These are phyloP conservation scores for Sebastes oblongus DNA, from an alignment of 2,797 vertebrate species.

Conservation along the genomic window DNA sequence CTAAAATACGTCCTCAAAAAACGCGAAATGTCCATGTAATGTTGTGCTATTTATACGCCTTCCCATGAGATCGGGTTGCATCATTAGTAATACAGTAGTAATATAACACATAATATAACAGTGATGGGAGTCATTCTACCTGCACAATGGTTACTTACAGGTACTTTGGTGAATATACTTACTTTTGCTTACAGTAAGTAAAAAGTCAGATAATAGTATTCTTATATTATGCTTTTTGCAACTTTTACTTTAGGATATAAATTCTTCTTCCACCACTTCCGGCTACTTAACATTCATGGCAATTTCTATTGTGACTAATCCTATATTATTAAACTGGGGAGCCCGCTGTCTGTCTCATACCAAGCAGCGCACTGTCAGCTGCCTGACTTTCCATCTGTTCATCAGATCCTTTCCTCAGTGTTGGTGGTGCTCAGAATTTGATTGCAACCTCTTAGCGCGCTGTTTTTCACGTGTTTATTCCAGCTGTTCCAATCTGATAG, in stretches of 20 bases:
- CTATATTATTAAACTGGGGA: slow-evolving; percentile 56
- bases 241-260: slow-evolving; percentile 17
- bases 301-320: slow-evolving; percentile 60
- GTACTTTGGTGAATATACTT: neutral
- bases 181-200: neutral
- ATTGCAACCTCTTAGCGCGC: slow-evolving; percentile 58
- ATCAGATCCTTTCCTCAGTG: slow-evolving; percentile 48
- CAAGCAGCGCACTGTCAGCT: slow-evolving; percentile 27
- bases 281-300: slow-evolving; percentile 63
- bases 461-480: slow-evolving; percentile 56
- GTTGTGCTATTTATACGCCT: no score
- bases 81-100: neutral
- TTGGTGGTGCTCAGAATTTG: slow-evolving; percentile 60
- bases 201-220: slow-evolving; percentile 5
- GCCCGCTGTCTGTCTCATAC: slow-evolving; percentile 35
- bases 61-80: no score
- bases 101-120: neutral
- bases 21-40: no score
- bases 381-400: slow-evolving; percentile 60
- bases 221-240: slow-evolving; percentile 4
- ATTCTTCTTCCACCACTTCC: slow-evolving; percentile 10
- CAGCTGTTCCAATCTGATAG: slow-evolving; percentile 65
- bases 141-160: neutral
- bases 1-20: no score
- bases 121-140: neutral